Base-by-base conservation (phyloP, 2,797 vertebrate species). In the Gymnocypris eckloni region DNA sequence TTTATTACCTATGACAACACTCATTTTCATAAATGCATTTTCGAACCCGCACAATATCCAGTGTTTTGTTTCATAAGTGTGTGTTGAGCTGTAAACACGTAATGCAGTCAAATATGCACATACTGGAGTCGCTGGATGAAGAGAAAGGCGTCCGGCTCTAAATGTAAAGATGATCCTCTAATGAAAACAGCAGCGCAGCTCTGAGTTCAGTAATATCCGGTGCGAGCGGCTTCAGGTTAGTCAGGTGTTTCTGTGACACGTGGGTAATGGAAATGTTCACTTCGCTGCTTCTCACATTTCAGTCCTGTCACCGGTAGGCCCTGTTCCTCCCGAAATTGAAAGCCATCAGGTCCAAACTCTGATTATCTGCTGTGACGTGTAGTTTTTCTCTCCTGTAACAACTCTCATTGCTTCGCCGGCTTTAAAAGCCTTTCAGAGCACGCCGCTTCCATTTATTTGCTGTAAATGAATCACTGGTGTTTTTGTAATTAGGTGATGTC, bases 1-100 rank as follows among this genome's bases (percentile, higher is more conserved):
- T 67, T 41, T 67, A 45, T 83, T 33, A 20, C 4, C 20, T 64
- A n/a, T 0, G 28, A 66, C 45, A 28, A 22, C 59, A 66, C 67
- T 67, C 16, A 84, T 69, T 83, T 83, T 39, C 71, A 76, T 76
- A 84, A 77, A 84, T 25, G 48, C 28, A 41, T 77, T 69, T 77
- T 77, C 11, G 5, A 69, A 43, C 61, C 10, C 33, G 0, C 50
- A 13, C 61, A 54, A 77, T 84, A 54, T 69, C 20, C 16, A 15
- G 6, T 39, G 45, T 67, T 67, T 64, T 52, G 67, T 56, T 52
- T 83, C 82, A 76, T 75, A 67, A 77, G 73, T 25, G 25, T 52
- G 28, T 22, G 43, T 64, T 75, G 37, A 52, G 20, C 0, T 3
- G 6, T 83, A 83, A 83, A 39, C 43, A 13, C 43, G 43, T 83